phyloP scores from a whole-genome alignment of 1,140 invertebrate species.

The Aphelinus certus region DNA sequence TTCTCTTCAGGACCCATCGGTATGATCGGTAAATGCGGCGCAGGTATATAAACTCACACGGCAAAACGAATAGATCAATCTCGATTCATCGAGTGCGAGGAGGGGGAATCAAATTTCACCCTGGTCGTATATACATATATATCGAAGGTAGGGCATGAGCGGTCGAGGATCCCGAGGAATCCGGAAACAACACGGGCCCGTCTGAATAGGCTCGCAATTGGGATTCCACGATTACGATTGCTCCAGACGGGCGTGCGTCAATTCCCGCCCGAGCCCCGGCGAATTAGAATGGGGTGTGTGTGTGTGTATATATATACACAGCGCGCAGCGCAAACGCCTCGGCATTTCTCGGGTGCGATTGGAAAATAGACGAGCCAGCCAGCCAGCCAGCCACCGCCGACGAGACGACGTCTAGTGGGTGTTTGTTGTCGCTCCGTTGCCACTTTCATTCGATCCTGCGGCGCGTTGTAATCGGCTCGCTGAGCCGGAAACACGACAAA shows the following conservation, averaged over 20 bases:
- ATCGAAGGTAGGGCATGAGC: no score
- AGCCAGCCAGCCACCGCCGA: background rate
- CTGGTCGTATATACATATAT: no score
- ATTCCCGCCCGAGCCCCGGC: background rate
- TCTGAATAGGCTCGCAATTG: slow-evolving; percentile 22
- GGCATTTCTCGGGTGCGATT: background rate
- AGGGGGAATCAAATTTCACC: no score
- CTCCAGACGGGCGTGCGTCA: slow-evolving; percentile 5
- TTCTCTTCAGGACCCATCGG: no score
- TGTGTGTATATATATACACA: background rate
- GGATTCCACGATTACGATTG: slow-evolving; percentile 21
- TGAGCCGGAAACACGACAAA: slow-evolving; percentile 22
- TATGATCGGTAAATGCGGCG: no score
- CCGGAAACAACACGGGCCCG: no score
- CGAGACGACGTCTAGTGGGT: background rate
- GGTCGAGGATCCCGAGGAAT: no score
- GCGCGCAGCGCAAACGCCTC: background rate
- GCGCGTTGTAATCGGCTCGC: slow-evolving; percentile 18
- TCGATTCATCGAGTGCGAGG: no score
- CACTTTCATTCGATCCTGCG: slow-evolving; percentile 1
- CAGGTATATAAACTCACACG: no score
- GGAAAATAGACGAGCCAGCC: slow-evolving; percentile 11
- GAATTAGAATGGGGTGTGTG: slow-evolving; percentile 20
- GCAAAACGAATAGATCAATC: no score
- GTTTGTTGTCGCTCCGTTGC: slow-evolving; percentile 2